phyloP scores from a whole-genome alignment of 2,113 vertebrate species.

The Brienomyrus longianalis region DNA sequence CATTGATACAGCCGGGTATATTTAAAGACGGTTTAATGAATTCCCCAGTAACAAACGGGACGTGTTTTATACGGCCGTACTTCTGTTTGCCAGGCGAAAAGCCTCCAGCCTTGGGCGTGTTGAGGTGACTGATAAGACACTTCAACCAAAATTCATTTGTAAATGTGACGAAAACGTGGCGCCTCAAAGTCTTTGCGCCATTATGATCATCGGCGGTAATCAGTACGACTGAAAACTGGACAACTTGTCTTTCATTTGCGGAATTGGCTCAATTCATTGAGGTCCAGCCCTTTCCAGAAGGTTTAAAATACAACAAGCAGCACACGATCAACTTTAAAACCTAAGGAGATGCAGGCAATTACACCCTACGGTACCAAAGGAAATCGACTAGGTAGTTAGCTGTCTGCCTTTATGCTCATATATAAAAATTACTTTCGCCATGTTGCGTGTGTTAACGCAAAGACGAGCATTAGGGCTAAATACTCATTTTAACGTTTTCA shows the following conservation, averaged over 20 bases:
- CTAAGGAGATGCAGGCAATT: background rate
- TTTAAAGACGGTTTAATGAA: background rate
- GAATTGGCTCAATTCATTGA: background rate
- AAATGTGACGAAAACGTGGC: constrained; percentile 19
- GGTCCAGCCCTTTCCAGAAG: background rate
- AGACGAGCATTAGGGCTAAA: background rate
- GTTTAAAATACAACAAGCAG: background rate
- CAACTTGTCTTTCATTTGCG: background rate
- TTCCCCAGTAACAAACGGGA: background rate
- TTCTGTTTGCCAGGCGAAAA: background rate
- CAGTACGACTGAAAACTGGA: background rate
- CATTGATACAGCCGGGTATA: background rate
- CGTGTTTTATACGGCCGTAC: background rate
- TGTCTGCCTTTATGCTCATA: background rate
- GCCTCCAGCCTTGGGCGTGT: background rate
- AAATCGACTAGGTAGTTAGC: background rate
- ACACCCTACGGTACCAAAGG: background rate
- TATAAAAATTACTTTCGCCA: background rate
- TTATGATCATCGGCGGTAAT: constrained; percentile 20
- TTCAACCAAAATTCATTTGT: constrained; percentile 13
- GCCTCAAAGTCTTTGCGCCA: constrained; percentile 31
- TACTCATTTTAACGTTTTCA: background rate
- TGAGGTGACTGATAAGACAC: background rate
- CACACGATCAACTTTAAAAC: background rate
- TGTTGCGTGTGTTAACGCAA: background rate